phyloP scores from a whole-genome alignment of 2,797 vertebrate species.

The Streptopelia turtur region DNA sequence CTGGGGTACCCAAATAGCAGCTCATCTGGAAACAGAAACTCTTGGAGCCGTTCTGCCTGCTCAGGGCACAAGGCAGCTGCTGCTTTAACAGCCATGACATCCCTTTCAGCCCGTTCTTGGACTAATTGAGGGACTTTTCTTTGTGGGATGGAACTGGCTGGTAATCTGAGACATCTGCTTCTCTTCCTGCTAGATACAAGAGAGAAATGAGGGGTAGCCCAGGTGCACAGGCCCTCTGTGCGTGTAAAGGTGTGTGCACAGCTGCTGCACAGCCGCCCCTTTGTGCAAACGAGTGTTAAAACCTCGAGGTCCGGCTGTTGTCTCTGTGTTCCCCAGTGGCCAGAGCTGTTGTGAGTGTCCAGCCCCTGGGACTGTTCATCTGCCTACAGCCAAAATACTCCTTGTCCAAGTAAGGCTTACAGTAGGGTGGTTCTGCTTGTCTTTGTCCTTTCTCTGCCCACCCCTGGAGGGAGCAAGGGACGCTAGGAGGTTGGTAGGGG shows the following conservation, averaged over 20 bases:
- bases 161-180: not conserved
- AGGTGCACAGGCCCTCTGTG: not conserved
- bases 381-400: not conserved
- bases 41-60: not conserved
- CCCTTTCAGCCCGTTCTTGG: not conserved
- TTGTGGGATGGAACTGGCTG: not conserved
- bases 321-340: not conserved
- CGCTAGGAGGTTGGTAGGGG: too few species aligned
- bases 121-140: not conserved
- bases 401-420: not conserved
- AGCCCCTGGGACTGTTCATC: not conserved
- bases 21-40: not conserved
- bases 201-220: not conserved
- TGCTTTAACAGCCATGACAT: not conserved
- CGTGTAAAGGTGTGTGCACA: not conserved
- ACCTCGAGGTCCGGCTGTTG: not conserved
- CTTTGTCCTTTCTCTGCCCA: not conserved
- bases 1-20: constrained; percentile 2
- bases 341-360: not conserved
- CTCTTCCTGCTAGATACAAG: not conserved
- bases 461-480: not conserved
- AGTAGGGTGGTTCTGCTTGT: not conserved
- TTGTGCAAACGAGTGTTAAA: not conserved
- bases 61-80: constrained; percentile 5
- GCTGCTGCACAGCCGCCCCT: not conserved